Evolutionary conservation across 2,888 invertebrate species (phyloP), one percentile per base, ranked within the genome.

Genomic region (Minunthozetes semirufus): DNA sequence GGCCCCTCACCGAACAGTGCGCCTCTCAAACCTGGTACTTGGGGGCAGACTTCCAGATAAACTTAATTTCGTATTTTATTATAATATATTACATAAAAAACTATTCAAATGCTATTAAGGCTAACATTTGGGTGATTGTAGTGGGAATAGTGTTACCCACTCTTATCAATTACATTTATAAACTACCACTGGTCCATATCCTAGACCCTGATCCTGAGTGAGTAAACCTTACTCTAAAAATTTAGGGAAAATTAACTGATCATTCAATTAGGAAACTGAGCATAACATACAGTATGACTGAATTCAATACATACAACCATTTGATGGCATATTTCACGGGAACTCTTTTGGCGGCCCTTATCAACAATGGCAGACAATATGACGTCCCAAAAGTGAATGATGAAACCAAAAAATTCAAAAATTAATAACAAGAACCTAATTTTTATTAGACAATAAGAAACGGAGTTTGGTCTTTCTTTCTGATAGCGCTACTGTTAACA

Each of bases 1-100:
- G 42, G 22, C 73, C 59, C 9, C 38, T 73, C 2, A 29, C 29
- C 3, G 73, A 73, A 13, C 73, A 63, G 33, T n/a, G 53, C n/a
- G 63, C 63, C 63, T n/a, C 74, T 19, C 74, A 74, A 42, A 74
- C 74, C 27, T 74, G 74, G 74, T 74, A 66, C 29, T 22, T 74
- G 17, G 33, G 68, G 29, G 74, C 74, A 5, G 74, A 74, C 25
- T 74, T 74, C 46, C 74, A 74, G 53, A 74, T 74, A 42, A 74
- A 68, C 70, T 46, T 68, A 8, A 0, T 68, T 0, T 70, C 68
- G 3, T 68, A 74, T 22, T 74, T 74, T 25, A 4, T 74, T 1
- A 68, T 74, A 25, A 15, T 46, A 8, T 46, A 46, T 38, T 74
- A 74, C 29, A 19, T 53, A 6, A 27, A 74, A 25, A 66, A 74